Percentiles rank a stretch among this genome's conserved stretches.
Evolutionary conservation across 2,113 vertebrate species (phyloP).

Genomic region (Apteryx mantelli): DNA sequence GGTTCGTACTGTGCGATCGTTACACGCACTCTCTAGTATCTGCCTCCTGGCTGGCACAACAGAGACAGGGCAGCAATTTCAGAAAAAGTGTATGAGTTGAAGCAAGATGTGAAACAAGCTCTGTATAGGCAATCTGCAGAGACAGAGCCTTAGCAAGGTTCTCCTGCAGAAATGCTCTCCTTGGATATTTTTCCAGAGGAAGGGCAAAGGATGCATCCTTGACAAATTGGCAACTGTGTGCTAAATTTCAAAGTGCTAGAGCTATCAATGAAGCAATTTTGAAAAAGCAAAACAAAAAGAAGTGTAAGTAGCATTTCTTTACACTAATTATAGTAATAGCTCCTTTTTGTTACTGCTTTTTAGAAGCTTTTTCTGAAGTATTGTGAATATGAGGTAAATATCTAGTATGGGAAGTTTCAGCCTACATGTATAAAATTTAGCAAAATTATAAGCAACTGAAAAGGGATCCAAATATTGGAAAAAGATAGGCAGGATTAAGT

Average conservation of each 20-base stretch:
- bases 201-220: background rate
- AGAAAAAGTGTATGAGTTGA: background rate
- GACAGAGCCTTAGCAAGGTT: background rate
- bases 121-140: fast-evolving
- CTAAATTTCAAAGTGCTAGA: background rate
- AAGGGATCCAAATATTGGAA: background rate
- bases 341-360: background rate
- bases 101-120: background rate
- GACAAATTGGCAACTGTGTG: background rate
- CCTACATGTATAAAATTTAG: background rate
- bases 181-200: background rate
- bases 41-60: no score
- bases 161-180: background rate
- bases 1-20: fast-evolving
- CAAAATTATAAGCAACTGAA: background rate
- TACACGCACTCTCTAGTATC: fast-evolving
- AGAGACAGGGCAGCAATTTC: background rate
- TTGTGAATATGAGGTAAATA: background rate
- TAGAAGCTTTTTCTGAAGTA: background rate
- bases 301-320: background rate
- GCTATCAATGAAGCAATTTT: fast-evolving
- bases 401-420: background rate
- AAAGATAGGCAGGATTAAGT: fast-evolving
- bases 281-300: background rate
- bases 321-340: background rate